Conservation (phyloP, 2,888 invertebrate species). For the Entomobrya proxima region DNA sequence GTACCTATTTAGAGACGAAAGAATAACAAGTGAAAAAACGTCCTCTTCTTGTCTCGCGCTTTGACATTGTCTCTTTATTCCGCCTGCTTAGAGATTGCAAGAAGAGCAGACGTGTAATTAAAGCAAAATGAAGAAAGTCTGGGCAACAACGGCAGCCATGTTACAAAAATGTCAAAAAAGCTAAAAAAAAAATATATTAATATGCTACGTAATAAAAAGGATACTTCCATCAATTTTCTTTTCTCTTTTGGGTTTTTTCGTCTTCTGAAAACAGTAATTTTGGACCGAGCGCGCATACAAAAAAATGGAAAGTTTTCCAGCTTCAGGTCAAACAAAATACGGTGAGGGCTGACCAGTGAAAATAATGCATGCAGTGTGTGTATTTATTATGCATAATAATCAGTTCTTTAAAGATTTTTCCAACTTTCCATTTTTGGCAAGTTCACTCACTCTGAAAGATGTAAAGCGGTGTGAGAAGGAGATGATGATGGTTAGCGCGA, state of each 20-base stretch:
- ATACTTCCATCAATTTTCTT: conserved; percentile 3
- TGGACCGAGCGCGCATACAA: background rate
- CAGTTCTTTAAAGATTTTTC: conserved; percentile 11
- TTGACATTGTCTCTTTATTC: background rate
- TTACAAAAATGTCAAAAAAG: background rate
- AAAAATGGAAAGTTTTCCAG: conserved; percentile 31
- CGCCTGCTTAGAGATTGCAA: background rate
- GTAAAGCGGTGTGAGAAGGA: conserved; percentile 7
- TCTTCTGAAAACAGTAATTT: conserved; percentile 33
- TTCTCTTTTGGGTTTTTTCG: too few relatives aligned
- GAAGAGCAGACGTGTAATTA: conserved; percentile 4
- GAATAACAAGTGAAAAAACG: background rate
- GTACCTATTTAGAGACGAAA: background rate
- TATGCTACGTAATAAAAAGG: background rate
- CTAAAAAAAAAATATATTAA: background rate
- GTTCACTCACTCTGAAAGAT: background rate
- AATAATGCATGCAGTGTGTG: background rate
- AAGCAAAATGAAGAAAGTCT: background rate
- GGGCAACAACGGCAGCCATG: conserved; percentile 3
- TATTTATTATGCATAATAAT: conserved; percentile 23
- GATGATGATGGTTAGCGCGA: background rate
- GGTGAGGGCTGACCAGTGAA: background rate
- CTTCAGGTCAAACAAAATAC: conserved; percentile 21
- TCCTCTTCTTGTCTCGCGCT: background rate
- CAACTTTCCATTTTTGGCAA: conserved; percentile 63